phyloP scores from a whole-genome alignment of 2,888 invertebrate genomes.

The Theretra japonica region DNA sequence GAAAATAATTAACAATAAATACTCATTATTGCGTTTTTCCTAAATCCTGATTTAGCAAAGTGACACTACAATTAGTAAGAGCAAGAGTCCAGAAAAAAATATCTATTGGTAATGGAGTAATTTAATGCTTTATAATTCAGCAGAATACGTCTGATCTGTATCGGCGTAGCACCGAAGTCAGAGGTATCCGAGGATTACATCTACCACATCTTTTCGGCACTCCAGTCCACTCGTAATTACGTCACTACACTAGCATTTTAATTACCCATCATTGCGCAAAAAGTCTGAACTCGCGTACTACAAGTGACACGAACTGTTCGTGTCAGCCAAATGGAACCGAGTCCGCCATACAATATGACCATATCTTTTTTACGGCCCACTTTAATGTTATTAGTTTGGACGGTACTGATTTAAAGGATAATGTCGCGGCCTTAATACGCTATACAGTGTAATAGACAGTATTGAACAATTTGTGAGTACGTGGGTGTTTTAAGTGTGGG shows the following conservation, averaged over 20 bases:
- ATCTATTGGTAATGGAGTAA: too few species aligned
- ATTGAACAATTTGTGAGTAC: background rate
- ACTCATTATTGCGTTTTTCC: too few species aligned
- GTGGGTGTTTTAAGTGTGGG: background rate
- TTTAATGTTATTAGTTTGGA: constrained; percentile 32
- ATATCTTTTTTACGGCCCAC: constrained; percentile 29
- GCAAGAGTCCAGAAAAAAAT: too few species aligned
- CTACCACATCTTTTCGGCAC: too few species aligned
- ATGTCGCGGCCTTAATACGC: constrained; percentile 23
- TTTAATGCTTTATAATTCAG: too few species aligned
- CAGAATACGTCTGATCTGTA: too few species aligned
- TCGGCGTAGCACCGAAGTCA: too few species aligned
- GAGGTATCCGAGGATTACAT: too few species aligned
- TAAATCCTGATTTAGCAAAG: too few species aligned
- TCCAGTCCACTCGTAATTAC: background rate
- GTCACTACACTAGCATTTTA: background rate
- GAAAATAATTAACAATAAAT: too few species aligned
- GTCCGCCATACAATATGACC: constrained; percentile 7
- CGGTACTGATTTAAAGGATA: constrained; percentile 18
- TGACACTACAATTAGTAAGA: too few species aligned
- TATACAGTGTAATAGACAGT: background rate
- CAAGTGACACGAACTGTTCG: background rate
- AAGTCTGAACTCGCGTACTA: background rate
- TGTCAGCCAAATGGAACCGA: constrained; percentile 10
- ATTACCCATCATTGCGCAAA: background rate